Evolutionary conservation across 2,888 invertebrate genomes (phyloP).

Genomic region (Cetonia aurata): DNA sequence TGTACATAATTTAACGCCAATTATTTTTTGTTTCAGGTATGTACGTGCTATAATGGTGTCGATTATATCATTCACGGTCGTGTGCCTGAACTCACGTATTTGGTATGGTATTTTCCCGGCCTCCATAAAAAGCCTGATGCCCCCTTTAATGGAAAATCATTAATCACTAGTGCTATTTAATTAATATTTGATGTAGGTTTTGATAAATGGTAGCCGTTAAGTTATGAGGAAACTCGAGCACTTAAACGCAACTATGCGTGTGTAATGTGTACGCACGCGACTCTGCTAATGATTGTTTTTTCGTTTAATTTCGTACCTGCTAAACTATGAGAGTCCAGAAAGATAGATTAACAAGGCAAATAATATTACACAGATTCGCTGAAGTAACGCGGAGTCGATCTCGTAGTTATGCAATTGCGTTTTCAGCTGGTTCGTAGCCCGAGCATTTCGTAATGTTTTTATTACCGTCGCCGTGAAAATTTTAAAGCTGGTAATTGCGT

Average conservation of each 20-base stretch:
- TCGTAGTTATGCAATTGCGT: too few relatives aligned
- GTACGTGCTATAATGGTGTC: slow-evolving; percentile 20
- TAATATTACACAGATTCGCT: too few relatives aligned
- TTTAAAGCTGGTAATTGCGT: slow-evolving; percentile 16
- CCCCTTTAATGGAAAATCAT: slow-evolving; percentile 16
- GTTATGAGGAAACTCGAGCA: slow-evolving; percentile 26
- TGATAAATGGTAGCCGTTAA: slow-evolving; percentile 29
- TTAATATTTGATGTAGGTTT: slow-evolving; percentile 28
- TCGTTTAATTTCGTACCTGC: slow-evolving; percentile 2
- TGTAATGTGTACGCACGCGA: not conserved
- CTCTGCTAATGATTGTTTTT: not conserved
- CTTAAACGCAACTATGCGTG: not conserved
- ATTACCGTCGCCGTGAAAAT: not conserved
- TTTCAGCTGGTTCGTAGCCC: too few relatives aligned
- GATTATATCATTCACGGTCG: not conserved
- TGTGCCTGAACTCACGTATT: not conserved
- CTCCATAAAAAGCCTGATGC: slow-evolving; percentile 4
- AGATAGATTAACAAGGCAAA: too few relatives aligned
- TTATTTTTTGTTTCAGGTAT: slow-evolving; percentile 29
- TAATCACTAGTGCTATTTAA: slow-evolving; percentile 17
- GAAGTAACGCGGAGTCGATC: too few relatives aligned
- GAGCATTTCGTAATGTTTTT: too few relatives aligned
- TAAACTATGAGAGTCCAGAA: too few relatives aligned
- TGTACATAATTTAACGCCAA: not conserved
- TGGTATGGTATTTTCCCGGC: slow-evolving; percentile 20